A percentile compares a stretch with the other conserved stretches of the same genome.
Evolutionary conservation across 2,888 invertebrate genomes (phyloP).

Genomic region (Erebia ligea): DNA sequence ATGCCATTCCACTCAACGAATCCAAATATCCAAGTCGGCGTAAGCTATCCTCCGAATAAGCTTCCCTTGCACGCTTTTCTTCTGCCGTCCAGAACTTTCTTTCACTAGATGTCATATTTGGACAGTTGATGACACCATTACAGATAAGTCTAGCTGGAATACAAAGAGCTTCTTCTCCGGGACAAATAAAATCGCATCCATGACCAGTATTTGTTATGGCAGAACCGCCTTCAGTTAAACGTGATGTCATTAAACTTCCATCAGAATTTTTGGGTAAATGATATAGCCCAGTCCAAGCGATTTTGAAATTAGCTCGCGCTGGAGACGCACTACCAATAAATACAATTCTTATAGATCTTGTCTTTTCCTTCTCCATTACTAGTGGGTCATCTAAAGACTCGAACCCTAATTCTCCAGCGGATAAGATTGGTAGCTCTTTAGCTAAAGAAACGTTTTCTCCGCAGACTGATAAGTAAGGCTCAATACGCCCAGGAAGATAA

Average conservation of each 20-base stretch:
- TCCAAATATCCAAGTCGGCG: conserved; percentile 83
- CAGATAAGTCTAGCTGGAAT: conserved; percentile 93
- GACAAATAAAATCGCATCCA: conserved; percentile 94
- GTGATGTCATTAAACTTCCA: conserved; percentile 90
- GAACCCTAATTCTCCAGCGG: conserved; percentile 89
- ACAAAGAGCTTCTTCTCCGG: conserved; percentile 91
- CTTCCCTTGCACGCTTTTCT: conserved; percentile 79
- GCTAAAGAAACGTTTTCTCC: conserved; percentile 93
- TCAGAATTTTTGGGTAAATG: conserved; percentile 93
- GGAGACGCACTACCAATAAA: conserved; percentile 91
- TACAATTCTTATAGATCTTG: conserved; percentile 86
- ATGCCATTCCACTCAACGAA: conserved; percentile 66
- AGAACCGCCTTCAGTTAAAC: conserved; percentile 85
- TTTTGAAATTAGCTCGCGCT: conserved; percentile 92
- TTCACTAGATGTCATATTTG: conserved; percentile 85
- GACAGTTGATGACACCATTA: conserved; percentile 94
- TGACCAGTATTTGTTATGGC: conserved; percentile 66
- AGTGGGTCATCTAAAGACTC: conserved; percentile 82
- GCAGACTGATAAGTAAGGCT: conserved; percentile 91
- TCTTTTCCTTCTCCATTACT: conserved; percentile 83
- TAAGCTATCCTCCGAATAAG: conserved; percentile 84
- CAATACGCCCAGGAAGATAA: conserved; percentile 87
- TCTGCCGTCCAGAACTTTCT: conserved; percentile 76
- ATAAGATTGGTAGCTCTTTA: conserved; percentile 90
- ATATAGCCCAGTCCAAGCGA: conserved; percentile 95